A percentile compares a stretch with the other conserved stretches of the same genome.
Conservation (phyloP, 2,888 invertebrate genomes). For the Ormyrus pomaceus region DNA sequence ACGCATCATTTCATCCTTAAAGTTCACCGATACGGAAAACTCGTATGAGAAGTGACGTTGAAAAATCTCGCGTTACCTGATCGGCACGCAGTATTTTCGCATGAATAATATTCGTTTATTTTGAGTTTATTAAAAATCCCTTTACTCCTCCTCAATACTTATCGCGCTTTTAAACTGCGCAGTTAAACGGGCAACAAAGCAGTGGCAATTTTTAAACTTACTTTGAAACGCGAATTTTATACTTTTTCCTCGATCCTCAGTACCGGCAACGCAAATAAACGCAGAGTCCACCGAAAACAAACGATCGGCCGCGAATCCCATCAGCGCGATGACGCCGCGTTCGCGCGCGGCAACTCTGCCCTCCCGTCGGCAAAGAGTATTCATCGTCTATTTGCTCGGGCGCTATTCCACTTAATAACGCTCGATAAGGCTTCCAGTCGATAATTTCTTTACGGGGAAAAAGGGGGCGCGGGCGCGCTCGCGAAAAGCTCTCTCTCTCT, state of each 20-base stretch:
- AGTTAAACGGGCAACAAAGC: background rate
- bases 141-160: background rate
- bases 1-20: background rate
- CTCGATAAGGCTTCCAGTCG: too few relatives aligned
- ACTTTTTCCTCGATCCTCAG: too few relatives aligned
- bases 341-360: too few relatives aligned
- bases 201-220: background rate
- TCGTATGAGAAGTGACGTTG: slow-evolving; percentile 2
- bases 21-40: slow-evolving; percentile 18
- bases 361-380: too few relatives aligned
- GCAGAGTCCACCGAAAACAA: too few relatives aligned
- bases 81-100: background rate
- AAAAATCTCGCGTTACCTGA: slow-evolving; percentile 5
- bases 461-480: background rate
- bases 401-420: too few relatives aligned
- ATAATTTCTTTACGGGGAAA: background rate
- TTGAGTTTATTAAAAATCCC: background rate
- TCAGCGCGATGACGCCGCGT: too few relatives aligned
- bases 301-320: too few relatives aligned
- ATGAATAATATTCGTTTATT: background rate
- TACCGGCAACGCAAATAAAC: too few relatives aligned
- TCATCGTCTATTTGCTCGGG: too few relatives aligned
- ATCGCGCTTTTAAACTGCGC: background rate
- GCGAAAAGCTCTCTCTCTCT: background rate
- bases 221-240: background rate